Evolutionary conservation across 2,113 vertebrate genomes (phyloP), one percentile per base, ranked within the genome.

Genomic region (Pelodiscus sinensis): DNA sequence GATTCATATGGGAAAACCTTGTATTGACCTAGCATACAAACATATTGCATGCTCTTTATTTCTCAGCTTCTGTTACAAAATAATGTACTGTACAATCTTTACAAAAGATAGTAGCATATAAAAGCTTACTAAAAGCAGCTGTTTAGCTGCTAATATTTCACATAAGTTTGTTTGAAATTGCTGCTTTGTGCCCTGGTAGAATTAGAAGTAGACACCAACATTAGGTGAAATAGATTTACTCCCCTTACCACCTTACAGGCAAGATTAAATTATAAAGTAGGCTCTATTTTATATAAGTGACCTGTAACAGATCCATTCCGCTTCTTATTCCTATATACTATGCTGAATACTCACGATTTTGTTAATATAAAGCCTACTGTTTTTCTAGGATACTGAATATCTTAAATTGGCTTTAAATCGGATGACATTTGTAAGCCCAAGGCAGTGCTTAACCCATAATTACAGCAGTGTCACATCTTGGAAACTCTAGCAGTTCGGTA

Each of bases 401-500:
- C 96, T 98, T 98, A 92, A 95, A 95, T 92, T 98, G 97, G 96
- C 96, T 97, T 97, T 98, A 98, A 98, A 97, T 97, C 97, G 97
- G 96, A 98, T 98, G 98, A 97, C 98, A 98, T 97, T 97, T 97
- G 94, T 91, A 98, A 97, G 98, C 98, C 98, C 98, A 98, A 98
- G 99, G 99, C 98, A 98, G 98, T 99, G 98, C 98, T 99, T 99
- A 99, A 99, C 99, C 99, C 96, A 90, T 99, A 99, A 99, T 99
- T 99, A 98, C 97, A 97, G 97, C 97, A 97, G 60, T 98, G 98
- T 99, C 98, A 98, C 97, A 96, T 97, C 97, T 98, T 98, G 98
- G 99, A 99, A 99, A 99, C 97, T 97, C 97, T 98, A 99, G 98
- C 98, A 97, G 95, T 98, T 98, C 98, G 97, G 94, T 97, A 91